These are phyloP conservation scores for Gymnothorax reevesii DNA, from an alignment of 2,797 vertebrate species.

Conservation along the genomic window DNA sequence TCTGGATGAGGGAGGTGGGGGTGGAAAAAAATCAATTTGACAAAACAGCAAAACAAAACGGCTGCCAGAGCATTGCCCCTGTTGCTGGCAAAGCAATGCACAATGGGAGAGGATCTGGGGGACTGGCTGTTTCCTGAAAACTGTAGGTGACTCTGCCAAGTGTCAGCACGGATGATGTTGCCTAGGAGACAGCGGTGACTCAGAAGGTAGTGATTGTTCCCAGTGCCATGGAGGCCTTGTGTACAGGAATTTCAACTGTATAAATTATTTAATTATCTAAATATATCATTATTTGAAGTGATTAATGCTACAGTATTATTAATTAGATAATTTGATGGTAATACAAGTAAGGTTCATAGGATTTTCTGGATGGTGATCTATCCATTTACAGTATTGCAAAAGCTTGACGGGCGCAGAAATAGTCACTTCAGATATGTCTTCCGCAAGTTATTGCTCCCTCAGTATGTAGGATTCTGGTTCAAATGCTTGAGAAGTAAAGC, in stretches of 20 bases:
- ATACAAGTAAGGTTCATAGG: neutral
- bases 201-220: neutral
- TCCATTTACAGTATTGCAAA: neutral
- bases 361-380: neutral
- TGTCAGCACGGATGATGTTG: neutral
- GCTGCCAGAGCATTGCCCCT: neutral
- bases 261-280: neutral
- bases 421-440: neutral
- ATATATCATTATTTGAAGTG: too few relatives aligned
- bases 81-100: neutral
- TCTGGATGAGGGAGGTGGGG: too few relatives aligned
- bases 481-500: neutral
- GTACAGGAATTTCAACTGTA: neutral
- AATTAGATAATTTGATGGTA: neutral
- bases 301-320: neutral
- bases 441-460: neutral
- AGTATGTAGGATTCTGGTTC: neutral
- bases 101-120: neutral
- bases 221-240: neutral
- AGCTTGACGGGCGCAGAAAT: neutral
- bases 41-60: neutral
- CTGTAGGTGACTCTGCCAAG: neutral
- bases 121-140: neutral
- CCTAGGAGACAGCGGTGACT: neutral
- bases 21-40: neutral